Conservation (phyloP, 2,888 invertebrate species). For the Oxyteleia sp. region DNA sequence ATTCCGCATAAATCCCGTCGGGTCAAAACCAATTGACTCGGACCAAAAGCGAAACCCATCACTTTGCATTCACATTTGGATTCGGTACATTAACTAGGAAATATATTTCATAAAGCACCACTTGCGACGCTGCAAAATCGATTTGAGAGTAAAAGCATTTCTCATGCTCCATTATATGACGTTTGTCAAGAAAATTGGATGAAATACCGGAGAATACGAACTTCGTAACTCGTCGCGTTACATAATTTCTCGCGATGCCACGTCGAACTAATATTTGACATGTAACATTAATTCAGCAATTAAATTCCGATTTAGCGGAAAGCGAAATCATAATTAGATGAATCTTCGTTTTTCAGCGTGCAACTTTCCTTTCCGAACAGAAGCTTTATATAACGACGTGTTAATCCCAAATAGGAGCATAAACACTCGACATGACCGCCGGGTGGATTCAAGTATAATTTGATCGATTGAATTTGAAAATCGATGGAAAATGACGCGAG, state of each 20-base stretch:
- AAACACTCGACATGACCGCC: neutral
- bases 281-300: conserved; percentile 41
- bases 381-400: conserved; percentile 41
- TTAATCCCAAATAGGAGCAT: neutral
- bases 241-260: conserved; percentile 11
- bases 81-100: neutral
- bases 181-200: conserved; percentile 30
- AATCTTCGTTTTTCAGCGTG: conserved; percentile 32
- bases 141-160: conserved; percentile 32
- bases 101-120: conserved; percentile 2
- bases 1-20: too few species aligned
- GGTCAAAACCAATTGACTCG: too few species aligned
- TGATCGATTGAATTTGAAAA: conserved; percentile 33
- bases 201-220: conserved; percentile 15
- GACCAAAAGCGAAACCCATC: too few species aligned
- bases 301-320: too few species aligned
- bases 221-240: conserved; percentile 21
- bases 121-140: conserved; percentile 15
- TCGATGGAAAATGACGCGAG: neutral
- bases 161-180: conserved; percentile 15
- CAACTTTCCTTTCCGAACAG: conserved; percentile 33
- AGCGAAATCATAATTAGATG: conserved; percentile 46
- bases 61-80: neutral
- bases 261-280: conserved; percentile 30
- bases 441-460: neutral